Percentiles rank a stretch among this genome's conserved stretches.
Evolutionary conservation across 2,113 vertebrate species (phyloP).

Genomic region (Nicator chloris): DNA sequence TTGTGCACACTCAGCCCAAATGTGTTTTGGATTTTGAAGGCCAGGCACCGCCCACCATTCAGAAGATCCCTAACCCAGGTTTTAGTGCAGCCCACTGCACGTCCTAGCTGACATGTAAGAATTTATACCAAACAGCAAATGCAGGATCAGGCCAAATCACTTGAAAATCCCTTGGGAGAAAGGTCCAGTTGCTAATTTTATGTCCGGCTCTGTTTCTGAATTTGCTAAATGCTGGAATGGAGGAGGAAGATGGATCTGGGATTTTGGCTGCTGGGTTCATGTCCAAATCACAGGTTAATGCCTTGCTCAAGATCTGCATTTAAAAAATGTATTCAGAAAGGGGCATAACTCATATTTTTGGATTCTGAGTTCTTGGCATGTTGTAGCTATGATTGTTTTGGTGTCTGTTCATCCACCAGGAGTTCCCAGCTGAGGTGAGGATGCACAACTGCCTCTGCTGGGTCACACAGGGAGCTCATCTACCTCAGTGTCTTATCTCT

Average conservation of each 20-base stretch:
- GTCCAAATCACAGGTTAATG: background rate
- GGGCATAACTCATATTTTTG: background rate
- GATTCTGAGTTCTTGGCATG: background rate
- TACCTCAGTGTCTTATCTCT: background rate
- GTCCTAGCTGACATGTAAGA: background rate
- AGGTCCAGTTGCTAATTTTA: background rate
- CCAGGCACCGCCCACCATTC: background rate
- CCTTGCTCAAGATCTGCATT: background rate
- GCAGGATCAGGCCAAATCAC: background rate
- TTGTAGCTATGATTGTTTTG: rapidly evolving
- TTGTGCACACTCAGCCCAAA: conserved; percentile 28
- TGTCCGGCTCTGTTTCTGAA: background rate
- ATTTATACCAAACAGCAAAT: background rate
- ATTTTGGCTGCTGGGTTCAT: background rate
- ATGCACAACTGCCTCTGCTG: background rate
- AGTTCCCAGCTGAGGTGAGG: background rate
- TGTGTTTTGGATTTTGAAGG: conserved; percentile 38
- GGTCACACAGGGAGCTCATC: background rate
- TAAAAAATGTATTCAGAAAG: background rate
- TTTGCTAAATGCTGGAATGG: background rate
- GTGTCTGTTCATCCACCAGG: background rate
- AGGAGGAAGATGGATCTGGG: background rate
- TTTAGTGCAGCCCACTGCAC: background rate
- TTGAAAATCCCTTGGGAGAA: background rate
- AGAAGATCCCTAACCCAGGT: conserved; percentile 5